Evolutionary conservation across 2,888 invertebrate genomes (phyloP).

Genomic region (Lasius platythorax): DNA sequence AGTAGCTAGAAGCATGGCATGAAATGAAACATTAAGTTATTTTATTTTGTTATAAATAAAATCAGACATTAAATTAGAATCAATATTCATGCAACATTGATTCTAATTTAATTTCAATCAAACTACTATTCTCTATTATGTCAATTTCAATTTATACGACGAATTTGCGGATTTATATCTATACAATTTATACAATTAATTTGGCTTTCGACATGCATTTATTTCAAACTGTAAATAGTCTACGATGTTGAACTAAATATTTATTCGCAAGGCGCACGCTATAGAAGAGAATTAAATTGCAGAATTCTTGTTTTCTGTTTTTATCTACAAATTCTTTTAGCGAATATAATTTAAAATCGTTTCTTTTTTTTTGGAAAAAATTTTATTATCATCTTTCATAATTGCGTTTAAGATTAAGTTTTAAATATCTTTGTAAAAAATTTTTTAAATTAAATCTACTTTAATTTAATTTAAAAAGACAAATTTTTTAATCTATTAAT

Average conservation of each 20-base stretch:
- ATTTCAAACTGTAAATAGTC: not conserved
- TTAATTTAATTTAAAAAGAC: not conserved
- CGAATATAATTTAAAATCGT: too few species aligned
- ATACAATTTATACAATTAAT: not conserved
- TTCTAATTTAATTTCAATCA: not conserved
- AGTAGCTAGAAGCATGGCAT: not conserved
- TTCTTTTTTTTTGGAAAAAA: not conserved
- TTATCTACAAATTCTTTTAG: not conserved
- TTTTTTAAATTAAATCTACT: not conserved
- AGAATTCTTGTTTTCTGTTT: not conserved
- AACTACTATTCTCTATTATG: not conserved
- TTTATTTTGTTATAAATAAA: not conserved
- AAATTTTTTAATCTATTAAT: not conserved
- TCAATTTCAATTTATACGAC: not conserved
- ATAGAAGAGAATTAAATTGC: not conserved
- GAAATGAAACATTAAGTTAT: not conserved
- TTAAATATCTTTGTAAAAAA: not conserved
- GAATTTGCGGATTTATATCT: not conserved
- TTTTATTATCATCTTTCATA: not conserved
- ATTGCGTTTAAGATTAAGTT: not conserved
- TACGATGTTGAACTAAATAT: not conserved
- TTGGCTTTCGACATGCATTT: not conserved
- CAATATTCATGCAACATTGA: too few species aligned
- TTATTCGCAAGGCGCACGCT: not conserved
- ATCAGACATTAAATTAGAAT: too few species aligned